Base-by-base conservation (phyloP, 2,888 invertebrate genomes). In the Eupithecia dodoneata region DNA sequence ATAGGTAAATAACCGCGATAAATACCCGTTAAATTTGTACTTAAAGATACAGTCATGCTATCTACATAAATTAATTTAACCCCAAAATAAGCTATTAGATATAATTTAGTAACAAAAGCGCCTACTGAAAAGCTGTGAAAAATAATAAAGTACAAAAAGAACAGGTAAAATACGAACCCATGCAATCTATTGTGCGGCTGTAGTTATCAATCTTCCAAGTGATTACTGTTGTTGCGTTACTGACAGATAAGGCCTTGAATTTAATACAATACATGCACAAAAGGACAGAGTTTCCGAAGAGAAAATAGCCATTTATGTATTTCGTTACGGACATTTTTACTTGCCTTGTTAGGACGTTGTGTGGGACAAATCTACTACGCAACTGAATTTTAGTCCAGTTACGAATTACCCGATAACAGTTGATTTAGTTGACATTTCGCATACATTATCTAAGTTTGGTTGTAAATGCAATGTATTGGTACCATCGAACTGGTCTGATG, bases 101-200 rank as follows among this genome's bases (percentile, higher is more conserved):
- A n/a, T 7, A 3, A n/a, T 55, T 55, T 55, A 55, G 5, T 55
- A n/a, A 6, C 52, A 5, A n/a, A n/a, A 0, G 6, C 3, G 12
- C 12, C 30, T 63, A 30, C 1, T 30, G 18, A 5, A 63, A 42
- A 66, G 42, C 41, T n/a, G 42, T 42, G 15, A 42, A 66, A 65
- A 66, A 42, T 42, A 66, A 42, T 6, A 44, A n/a, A 44, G n/a
- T 45, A 67, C 42, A n/a, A 41, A 67, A 44, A 42, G 15, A 18
- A 18, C 18, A 44, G 69, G 70, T 73, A 73, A 63, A 73, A 5
- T 30, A 18, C 72, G 13, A 65, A 73, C 47, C 70, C 70, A 47
- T 49, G 70, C 70, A 70, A 70, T 70, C 47, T 70, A 47, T 70
- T 70, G 70, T 70, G 49, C 70, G 30, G 70, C 45, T 45, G 30